Evolutionary conservation across 2,888 invertebrate genomes (phyloP), one percentile per base, ranked within the genome.

Genomic region (Lordiphosa fenestrarum): DNA sequence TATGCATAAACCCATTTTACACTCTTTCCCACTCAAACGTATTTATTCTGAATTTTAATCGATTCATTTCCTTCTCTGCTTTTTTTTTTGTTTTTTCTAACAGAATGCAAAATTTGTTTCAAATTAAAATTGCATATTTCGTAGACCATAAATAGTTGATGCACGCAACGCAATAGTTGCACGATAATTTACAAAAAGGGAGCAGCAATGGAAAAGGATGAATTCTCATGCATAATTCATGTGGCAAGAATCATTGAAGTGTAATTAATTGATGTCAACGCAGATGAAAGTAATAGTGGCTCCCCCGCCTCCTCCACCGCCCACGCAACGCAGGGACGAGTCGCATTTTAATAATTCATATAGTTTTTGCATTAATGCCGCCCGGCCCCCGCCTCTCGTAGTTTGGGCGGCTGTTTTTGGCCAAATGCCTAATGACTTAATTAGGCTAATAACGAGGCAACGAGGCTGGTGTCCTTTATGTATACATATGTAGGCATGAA

Each of bases 391-490:
- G 66, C 66, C 69, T 40, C 19, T 3, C 1, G 4, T 6, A 5
- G 10, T 19, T 23, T 13, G 23, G 30, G 54, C 46, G 51, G 38
- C 39, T 57, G 48, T 58, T 61, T 56, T 66, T 66, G 58, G 75
- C 68, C 73, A 66, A 80, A 69, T 74, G 70, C 66, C 80, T 80
- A 80, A 80, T 83, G 80, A 80, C 83, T 83, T 83, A 80, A 80
- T 80, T 80, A 80, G 74, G 40, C 70, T 76, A 70, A 80, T 80
- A 80, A 80, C 65, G 57, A 51, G 61, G 13, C 19, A 15, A n/a
- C 51, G 23, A 15, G 15, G 1, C 19, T 7, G 39, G 10, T 53
- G 10, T 53, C 46, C 39, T 46, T 30, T 23, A 13, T 44, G n/a
- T 35, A 19, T 19, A 33, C 6, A 33, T 33, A 46, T 46, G 46